Conservation (phyloP, 2,888 invertebrate species). For the Rotaria macrura region DNA sequence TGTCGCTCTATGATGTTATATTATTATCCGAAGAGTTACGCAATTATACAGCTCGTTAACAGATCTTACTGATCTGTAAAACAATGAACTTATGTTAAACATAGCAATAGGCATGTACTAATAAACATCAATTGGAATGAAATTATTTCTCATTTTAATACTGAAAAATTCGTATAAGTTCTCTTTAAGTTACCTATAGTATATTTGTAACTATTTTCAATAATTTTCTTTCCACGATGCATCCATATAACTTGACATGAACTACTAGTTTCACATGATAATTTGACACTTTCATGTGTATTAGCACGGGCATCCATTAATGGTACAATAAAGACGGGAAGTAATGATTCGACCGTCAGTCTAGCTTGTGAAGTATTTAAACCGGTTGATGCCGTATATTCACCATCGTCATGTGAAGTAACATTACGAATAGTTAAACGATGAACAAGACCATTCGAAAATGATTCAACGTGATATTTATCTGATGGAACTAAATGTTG, state of each 20-base stretch:
- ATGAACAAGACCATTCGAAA: conserved; percentile 3
- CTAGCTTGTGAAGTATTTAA: background rate
- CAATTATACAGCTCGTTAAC: too few species aligned
- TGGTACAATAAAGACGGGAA: background rate
- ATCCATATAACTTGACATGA: background rate
- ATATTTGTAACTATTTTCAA: conserved; percentile 4
- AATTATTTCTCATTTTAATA: too few species aligned
- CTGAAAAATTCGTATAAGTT: too few species aligned
- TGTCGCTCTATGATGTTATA: too few species aligned
- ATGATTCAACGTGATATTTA: background rate
- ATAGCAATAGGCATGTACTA: too few species aligned
- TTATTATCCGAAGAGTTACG: too few species aligned
- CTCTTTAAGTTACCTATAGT: background rate
- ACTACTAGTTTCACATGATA: background rate
- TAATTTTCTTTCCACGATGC: conserved; percentile 2
- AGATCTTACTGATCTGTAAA: too few species aligned
- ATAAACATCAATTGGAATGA: too few species aligned
- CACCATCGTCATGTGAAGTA: background rate
- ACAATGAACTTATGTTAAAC: too few species aligned
- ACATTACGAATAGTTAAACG: background rate
- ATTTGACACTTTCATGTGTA: background rate
- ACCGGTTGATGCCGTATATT: conserved; percentile 2
- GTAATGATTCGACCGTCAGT: background rate
- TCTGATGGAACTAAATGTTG: background rate
- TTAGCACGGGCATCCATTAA: conserved; percentile 13